Percentiles rank a stretch among this genome's conserved stretches.
Evolutionary conservation across 2,113 vertebrate genomes (phyloP).

Genomic region (Picathartes gymnocephalus): DNA sequence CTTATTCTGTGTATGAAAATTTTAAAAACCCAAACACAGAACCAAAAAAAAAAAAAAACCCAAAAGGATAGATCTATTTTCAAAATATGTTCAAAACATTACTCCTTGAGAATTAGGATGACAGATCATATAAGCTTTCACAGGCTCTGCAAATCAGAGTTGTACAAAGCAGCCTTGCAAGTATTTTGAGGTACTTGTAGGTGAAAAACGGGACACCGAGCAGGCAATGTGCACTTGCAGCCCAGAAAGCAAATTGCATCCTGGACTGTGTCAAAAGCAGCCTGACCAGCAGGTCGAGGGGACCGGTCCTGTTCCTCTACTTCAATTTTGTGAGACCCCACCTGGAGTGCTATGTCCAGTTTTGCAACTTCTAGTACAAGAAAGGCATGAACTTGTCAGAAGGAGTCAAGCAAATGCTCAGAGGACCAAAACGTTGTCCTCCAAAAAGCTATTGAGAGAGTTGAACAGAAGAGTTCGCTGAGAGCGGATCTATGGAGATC

Average conservation of each 20-base stretch:
- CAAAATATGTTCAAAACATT: not conserved
- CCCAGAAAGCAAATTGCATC: fast-evolving
- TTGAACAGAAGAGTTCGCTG: not conserved
- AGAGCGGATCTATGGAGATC: not conserved
- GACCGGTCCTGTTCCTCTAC: not conserved
- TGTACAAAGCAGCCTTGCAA: not conserved
- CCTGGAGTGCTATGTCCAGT: fast-evolving
- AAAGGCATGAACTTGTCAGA: not conserved
- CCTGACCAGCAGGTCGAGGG: fast-evolving
- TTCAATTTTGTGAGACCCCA: not conserved
- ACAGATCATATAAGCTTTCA: not conserved
- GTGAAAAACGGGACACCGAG: not conserved
- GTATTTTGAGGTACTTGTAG: too few relatives aligned
- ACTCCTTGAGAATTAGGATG: not conserved
- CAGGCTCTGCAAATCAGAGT: not conserved
- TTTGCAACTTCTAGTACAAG: not conserved
- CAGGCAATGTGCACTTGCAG: not conserved
- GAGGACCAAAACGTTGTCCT: not conserved
- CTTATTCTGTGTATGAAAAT: not conserved
- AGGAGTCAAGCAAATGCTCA: not conserved
- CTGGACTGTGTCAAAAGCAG: not conserved
- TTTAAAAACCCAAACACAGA: not conserved
- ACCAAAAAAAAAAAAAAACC: too few relatives aligned
- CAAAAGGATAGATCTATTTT: not conserved
- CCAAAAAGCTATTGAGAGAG: not conserved